Evolutionary conservation across 2,888 invertebrate genomes (phyloP).

Genomic region (Diloba caeruleocephala): DNA sequence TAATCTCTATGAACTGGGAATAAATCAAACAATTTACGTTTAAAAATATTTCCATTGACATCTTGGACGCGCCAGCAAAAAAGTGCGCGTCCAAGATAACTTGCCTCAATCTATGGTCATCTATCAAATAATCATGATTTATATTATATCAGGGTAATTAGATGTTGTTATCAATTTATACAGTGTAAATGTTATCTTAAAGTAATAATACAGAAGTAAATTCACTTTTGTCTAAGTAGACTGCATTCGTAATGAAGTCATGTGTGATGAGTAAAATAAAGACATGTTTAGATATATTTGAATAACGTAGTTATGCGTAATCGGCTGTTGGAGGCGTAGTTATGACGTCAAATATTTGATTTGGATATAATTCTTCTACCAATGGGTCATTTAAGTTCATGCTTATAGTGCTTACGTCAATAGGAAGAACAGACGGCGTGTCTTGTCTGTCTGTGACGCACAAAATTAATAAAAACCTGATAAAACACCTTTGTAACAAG

Average conservation of each 20-base stretch:
- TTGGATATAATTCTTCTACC: conserved; percentile 7
- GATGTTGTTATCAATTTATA: background rate
- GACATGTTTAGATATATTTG: background rate
- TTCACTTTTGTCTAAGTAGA: background rate
- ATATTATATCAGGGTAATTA: conserved; percentile 12
- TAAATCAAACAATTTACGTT: too few species aligned
- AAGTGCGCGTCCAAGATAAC: background rate
- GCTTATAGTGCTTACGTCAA: conserved; percentile 17
- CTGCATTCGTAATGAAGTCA: background rate
- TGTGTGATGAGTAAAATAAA: background rate
- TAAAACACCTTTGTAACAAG: too few species aligned
- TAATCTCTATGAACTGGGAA: too few species aligned
- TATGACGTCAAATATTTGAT: conserved; percentile 14
- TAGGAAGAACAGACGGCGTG: conserved; percentile 13
- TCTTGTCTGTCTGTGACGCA: too few species aligned
- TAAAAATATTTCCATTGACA: too few species aligned
- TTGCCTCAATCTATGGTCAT: conserved; percentile 1
- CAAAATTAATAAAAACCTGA: too few species aligned
- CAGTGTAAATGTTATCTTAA: background rate
- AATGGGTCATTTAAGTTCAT: conserved; percentile 1
- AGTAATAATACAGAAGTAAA: background rate
- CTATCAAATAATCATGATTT: conserved; percentile 14
- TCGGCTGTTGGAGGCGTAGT: conserved; percentile 2
- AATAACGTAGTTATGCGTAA: conserved; percentile 17
- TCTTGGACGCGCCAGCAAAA: too few species aligned